Percentiles rank a stretch among this genome's conserved stretches.
Conservation (phyloP, 2,113 vertebrate genomes). For the Dasyornis broadbenti region DNA sequence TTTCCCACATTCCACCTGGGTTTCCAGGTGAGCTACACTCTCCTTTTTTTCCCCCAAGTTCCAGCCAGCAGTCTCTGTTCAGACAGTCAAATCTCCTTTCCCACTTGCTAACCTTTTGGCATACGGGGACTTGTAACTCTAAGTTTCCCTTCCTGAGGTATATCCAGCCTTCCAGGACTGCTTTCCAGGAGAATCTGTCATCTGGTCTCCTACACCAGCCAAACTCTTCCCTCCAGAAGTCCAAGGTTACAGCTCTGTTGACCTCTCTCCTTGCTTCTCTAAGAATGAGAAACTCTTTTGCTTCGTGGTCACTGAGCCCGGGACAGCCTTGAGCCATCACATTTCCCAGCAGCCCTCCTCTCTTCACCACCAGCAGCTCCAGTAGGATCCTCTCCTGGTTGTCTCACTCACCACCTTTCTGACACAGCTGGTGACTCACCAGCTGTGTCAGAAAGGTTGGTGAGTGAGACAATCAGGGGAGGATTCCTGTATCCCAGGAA, state of each 20-base stretch:
- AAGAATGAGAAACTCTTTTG: not conserved
- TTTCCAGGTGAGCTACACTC: not conserved
- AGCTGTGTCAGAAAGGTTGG: not conserved
- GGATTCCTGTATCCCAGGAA: no score
- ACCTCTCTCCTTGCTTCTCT: not conserved
- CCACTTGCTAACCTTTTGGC: no score
- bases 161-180: no score
- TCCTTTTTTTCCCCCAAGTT: not conserved
- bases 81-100: not conserved
- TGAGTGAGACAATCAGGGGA: no score
- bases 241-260: not conserved
- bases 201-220: not conserved
- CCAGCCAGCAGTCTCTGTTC: not conserved
- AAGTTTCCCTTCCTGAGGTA: not conserved
- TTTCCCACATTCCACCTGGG: not conserved
- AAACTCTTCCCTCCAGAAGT: not conserved
- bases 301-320: not conserved
- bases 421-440: no score
- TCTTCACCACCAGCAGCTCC: no score
- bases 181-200: not conserved
- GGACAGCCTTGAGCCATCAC: no score
- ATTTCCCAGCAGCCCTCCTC: not conserved
- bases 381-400: not conserved
- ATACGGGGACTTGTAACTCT: fast-evolving
- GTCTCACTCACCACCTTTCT: not conserved